Conservation (phyloP, 2,888 invertebrate species). For the Zaprionus bogoriensis region DNA sequence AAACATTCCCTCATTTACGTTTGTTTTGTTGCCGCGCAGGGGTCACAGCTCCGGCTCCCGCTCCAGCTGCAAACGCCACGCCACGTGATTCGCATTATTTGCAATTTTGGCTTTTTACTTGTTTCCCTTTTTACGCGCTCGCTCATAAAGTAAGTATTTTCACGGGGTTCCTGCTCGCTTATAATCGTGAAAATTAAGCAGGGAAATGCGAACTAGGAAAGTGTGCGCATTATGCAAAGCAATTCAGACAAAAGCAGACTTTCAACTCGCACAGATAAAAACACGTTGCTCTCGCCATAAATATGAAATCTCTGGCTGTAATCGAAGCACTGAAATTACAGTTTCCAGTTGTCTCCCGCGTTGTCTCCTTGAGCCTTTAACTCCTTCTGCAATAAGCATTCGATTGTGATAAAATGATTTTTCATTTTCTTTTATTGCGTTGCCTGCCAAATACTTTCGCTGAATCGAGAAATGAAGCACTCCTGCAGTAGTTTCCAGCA, state of each 20-base stretch:
- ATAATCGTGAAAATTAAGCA: constrained; percentile 6
- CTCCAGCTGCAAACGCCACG: constrained; percentile 38
- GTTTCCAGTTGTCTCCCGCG: no score
- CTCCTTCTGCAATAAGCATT: neutral
- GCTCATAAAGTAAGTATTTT: constrained; percentile 38
- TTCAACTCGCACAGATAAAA: neutral
- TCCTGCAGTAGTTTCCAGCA: neutral
- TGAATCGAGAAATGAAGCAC: neutral
- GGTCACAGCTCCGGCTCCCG: constrained; percentile 35
- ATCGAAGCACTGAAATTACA: neutral
- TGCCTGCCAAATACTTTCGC: neutral
- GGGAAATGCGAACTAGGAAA: constrained; percentile 5
- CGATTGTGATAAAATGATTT: neutral
- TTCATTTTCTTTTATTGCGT: constrained; percentile 6
- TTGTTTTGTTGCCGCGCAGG: constrained; percentile 12
- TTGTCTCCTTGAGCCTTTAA: no score
- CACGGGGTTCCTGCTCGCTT: neutral
- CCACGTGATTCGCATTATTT: constrained; percentile 76
- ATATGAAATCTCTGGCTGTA: neutral
- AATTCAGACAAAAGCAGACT: neutral
- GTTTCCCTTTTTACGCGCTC: constrained; percentile 42
- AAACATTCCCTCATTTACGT: constrained; percentile 31
- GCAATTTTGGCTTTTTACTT: constrained; percentile 65
- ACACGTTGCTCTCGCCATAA: neutral
- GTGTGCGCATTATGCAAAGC: neutral